Conservation (phyloP, 2,113 vertebrate species). For the Jaculus jaculus region DNA sequence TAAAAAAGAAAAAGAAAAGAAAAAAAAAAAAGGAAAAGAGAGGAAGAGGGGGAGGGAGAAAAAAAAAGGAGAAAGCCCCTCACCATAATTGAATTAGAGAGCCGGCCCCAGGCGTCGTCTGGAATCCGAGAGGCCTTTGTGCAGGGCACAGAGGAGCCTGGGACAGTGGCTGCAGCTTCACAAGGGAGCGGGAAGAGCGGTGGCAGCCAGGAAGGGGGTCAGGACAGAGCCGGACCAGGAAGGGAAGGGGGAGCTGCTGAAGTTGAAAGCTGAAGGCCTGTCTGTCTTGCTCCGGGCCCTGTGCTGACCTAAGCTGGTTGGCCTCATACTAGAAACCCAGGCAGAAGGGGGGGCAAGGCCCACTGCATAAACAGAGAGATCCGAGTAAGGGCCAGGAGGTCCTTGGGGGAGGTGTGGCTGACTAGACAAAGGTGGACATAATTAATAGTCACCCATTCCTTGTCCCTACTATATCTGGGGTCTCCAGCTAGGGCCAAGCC, state of each 20-base stretch:
- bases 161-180: conserved; percentile 86
- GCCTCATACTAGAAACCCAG: conserved; percentile 81
- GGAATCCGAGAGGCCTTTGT: conserved; percentile 88
- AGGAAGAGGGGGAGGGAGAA: no score
- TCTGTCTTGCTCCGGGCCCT: conserved; percentile 80
- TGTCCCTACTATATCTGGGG: rapidly evolving
- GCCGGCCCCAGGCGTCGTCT: conserved; percentile 83
- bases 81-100: conserved; percentile 87
- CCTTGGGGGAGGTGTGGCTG: conserved; percentile 33
- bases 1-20: conserved; percentile 65
- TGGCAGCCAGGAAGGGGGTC: conserved; percentile 78
- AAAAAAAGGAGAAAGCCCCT: conserved; percentile 83
- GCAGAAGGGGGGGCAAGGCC: conserved; percentile 76
- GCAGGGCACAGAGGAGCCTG: conserved; percentile 81
- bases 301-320: conserved; percentile 85
- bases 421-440: background rate
- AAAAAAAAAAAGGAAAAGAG: conserved; percentile 46
- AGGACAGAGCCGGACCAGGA: conserved; percentile 79
- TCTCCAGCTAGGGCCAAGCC: rapidly evolving
- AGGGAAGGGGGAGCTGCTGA: conserved; percentile 78
- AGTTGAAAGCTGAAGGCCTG: conserved; percentile 81
- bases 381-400: conserved; percentile 31
- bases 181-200: conserved; percentile 83
- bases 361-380: conserved; percentile 82
- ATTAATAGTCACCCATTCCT: background rate